Conservation (phyloP, 2,797 vertebrate species). For the Sternotherus odoratus region DNA sequence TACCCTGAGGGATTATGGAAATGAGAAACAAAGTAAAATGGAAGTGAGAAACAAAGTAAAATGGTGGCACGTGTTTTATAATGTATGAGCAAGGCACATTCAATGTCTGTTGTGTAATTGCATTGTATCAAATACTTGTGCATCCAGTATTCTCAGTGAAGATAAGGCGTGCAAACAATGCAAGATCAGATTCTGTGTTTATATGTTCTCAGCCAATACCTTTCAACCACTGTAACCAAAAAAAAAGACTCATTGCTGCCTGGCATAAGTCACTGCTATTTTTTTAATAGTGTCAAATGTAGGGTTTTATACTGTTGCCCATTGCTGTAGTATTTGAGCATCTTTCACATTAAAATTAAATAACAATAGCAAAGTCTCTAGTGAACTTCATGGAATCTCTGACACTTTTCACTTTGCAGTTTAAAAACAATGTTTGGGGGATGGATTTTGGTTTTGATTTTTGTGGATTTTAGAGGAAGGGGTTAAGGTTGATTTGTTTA, state of each 20-base stretch:
- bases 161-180: not conserved
- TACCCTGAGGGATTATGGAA: not conserved
- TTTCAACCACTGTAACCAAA: not conserved
- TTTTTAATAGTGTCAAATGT: not conserved
- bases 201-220: not conserved
- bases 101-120: fast-evolving
- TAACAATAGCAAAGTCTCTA: not conserved
- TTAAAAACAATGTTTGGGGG: not conserved
- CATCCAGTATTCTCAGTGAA: not conserved
- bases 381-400: not conserved
- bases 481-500: not conserved
- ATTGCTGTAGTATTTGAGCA: not conserved
- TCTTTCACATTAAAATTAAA: not conserved
- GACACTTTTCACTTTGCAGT: not conserved
- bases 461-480: not conserved
- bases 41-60: not conserved
- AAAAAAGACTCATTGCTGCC: not conserved
- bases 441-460: not conserved
- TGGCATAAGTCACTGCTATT: not conserved
- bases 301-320: not conserved
- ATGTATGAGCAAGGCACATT: fast-evolving
- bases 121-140: not conserved
- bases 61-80: not conserved
- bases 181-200: not conserved
- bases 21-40: not conserved